phyloP scores from a whole-genome alignment of 2,113 vertebrate genomes.

The Chaetops frenatus region DNA sequence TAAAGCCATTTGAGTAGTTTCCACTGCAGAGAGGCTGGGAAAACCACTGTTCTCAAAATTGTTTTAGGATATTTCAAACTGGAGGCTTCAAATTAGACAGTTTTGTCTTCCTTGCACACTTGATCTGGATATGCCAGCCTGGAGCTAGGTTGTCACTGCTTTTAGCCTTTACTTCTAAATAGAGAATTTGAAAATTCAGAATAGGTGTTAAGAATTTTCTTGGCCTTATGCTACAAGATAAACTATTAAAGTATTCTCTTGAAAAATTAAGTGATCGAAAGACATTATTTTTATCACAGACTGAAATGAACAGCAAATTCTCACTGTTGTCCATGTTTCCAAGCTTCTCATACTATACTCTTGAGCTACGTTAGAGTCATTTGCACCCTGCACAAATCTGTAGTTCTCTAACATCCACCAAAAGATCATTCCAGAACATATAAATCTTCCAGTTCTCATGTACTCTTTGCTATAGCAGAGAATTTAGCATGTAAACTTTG shows the following conservation, averaged over 20 bases:
- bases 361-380: background rate
- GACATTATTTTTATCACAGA: background rate
- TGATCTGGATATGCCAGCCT: background rate
- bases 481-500: background rate
- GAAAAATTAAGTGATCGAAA: background rate
- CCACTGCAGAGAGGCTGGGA: rapidly evolving
- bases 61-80: background rate
- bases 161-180: background rate
- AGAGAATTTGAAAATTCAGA: background rate
- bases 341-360: background rate
- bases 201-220: background rate
- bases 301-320: background rate
- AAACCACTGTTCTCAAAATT: background rate
- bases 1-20: background rate
- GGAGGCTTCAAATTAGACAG: background rate
- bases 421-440: background rate
- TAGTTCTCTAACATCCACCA: background rate
- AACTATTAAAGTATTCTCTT: background rate
- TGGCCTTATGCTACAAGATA: background rate
- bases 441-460: background rate
- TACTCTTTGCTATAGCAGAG: background rate
- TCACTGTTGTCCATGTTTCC: background rate
- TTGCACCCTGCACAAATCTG: background rate
- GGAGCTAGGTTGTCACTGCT: background rate
- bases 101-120: background rate